Evolutionary conservation across 2,888 invertebrate genomes (phyloP).

Genomic region (Dynastes grantii): DNA sequence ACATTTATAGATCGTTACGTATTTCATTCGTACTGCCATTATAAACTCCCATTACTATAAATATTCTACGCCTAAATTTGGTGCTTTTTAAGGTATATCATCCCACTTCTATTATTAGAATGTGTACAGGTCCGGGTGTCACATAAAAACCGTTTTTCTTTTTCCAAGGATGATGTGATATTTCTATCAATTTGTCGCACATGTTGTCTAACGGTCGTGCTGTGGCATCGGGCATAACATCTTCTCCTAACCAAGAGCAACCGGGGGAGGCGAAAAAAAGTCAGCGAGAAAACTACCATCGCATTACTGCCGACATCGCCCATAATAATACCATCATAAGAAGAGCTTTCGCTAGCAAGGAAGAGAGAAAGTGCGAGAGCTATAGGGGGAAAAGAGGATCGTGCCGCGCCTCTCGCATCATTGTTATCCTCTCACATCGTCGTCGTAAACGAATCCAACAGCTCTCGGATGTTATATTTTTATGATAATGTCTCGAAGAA

Average conservation of each 20-base stretch:
- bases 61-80: too few relatives aligned
- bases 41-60: too few relatives aligned
- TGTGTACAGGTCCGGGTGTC: background rate
- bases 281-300: slow-evolving; percentile 27
- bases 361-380: too few relatives aligned
- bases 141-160: background rate
- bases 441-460: slow-evolving; percentile 32
- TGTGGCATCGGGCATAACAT: too few relatives aligned
- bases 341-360: slow-evolving; percentile 1
- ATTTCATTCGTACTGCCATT: too few relatives aligned
- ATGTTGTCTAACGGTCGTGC: background rate
- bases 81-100: background rate
- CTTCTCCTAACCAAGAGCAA: background rate
- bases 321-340: slow-evolving; percentile 34
- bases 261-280: background rate
- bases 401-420: slow-evolving; percentile 14
- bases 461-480: slow-evolving; percentile 27
- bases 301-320: slow-evolving; percentile 24
- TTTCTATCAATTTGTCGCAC: slow-evolving; percentile 20
- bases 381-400: background rate
- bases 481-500: slow-evolving; percentile 16
- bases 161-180: background rate
- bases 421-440: slow-evolving; percentile 15
- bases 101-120: too few relatives aligned
- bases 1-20: too few relatives aligned